Base-by-base conservation (phyloP, 2,113 vertebrate genomes). In the Toxotes jaculatrix region DNA sequence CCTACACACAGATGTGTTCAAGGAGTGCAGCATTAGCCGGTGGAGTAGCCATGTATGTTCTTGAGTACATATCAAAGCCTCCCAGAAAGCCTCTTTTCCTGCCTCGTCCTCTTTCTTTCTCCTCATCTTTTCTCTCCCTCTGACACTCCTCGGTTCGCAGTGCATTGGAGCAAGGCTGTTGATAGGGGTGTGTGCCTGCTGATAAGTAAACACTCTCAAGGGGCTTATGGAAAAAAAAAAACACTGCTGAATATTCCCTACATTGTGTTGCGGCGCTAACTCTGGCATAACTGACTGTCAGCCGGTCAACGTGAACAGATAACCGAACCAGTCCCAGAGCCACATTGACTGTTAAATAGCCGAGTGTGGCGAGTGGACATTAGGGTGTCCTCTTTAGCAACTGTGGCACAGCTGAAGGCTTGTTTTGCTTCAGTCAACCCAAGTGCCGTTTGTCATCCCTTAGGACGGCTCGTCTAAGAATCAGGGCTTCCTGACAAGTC, bases 181-280 rank as follows among this genome's bases (percentile, higher is more conserved):
- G 92, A 93, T 91, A 90, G 90, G 89, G 88, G 82, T 91, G 93
- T 92, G 92, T 78, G 85, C 89, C 81, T 83, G 31, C 86, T 72
- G 91, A 93, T 93, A 93, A 90, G 90, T 91, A 82, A 91, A 89
- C 87, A 38, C 91, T 89, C 89, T 91, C 71, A 0, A 82, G 81
- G 87, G 89, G 77, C 77, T 93, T 90, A 88, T 49, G 61, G 80
- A 79, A 27, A 27, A 27, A 27, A 27, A 27, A 65, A 90, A 84
- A 86, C 6, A 57, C 77, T 45, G 64, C 73, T 34, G 63, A 88
- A 85, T 91, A 76, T 86, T 88, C 69, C 38, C 56, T 16, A 55
- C 45, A 36, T 80, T 80, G 83, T 87, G 82, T 32, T 31, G 69
- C 14, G 0, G 14, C 67, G 80, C 73, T 63, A 76, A 83, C 86